A percentile compares a stretch with the other conserved stretches of the same genome.
Evolutionary conservation across 2,888 invertebrate species (phyloP).

Genomic region (Chaetogeoica ovagalla): DNA sequence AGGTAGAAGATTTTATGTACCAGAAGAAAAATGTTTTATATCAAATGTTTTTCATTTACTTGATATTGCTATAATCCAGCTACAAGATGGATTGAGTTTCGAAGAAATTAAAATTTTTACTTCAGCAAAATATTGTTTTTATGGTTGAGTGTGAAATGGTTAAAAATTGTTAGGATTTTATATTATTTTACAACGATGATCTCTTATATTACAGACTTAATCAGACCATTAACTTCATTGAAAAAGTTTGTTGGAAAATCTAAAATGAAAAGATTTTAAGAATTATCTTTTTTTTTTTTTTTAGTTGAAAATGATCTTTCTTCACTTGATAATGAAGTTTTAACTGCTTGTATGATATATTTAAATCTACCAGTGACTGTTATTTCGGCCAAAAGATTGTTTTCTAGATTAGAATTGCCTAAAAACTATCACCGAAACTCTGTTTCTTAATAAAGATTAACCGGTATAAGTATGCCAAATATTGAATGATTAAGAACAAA

Average conservation of each 20-base stretch:
- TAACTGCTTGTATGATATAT: not conserved
- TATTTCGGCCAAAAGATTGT: not conserved
- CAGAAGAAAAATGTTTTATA: not conserved
- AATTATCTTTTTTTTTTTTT: not conserved
- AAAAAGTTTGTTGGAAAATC: not conserved
- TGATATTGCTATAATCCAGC: conserved; percentile 1
- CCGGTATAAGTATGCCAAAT: no score
- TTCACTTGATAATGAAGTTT: not conserved
- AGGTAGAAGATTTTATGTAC: not conserved
- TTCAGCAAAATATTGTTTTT: not conserved
- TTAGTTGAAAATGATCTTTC: not conserved
- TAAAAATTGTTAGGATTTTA: not conserved
- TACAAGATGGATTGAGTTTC: not conserved
- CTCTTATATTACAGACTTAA: not conserved
- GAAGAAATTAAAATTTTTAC: not conserved
- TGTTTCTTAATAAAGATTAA: no score
- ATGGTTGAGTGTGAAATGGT: no score
- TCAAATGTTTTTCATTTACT: not conserved
- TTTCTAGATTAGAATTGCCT: not conserved
- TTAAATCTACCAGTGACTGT: not conserved
- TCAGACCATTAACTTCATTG: not conserved
- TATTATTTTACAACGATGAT: not conserved
- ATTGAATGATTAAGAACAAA: no score
- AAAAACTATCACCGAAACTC: no score
- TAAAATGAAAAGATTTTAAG: conserved; percentile 1